Evolutionary conservation across 2,888 invertebrate species (phyloP).

Genomic region (Andrena hattorfiana): DNA sequence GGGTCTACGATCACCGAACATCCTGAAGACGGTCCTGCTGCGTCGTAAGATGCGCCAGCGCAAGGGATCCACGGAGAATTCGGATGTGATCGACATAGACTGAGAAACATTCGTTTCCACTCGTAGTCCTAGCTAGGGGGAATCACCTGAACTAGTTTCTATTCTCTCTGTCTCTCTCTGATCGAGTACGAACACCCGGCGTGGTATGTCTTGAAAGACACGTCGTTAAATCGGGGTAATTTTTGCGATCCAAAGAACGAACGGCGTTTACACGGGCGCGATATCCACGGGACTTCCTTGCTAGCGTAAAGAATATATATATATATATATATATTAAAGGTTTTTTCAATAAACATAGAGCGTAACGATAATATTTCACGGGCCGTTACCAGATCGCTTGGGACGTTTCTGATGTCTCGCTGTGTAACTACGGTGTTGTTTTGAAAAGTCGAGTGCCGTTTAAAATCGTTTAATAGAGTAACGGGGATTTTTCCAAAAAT

Average conservation of each 20-base stretch:
- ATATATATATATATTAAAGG: background rate
- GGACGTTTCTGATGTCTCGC: background rate
- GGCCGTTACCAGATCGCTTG: background rate
- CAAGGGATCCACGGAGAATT: slow-evolving; percentile 78
- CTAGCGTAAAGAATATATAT: background rate
- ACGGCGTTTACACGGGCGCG: background rate
- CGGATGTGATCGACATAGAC: slow-evolving; percentile 73
- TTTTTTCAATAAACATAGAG: background rate
- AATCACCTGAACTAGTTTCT: slow-evolving; percentile 33
- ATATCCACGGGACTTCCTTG: background rate
- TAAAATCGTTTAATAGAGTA: background rate
- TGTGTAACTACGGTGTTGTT: background rate
- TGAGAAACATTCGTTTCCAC: slow-evolving; percentile 61
- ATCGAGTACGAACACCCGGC: slow-evolving; percentile 36
- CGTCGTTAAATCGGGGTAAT: background rate
- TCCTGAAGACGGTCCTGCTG: slow-evolving; percentile 81
- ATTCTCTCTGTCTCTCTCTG: slow-evolving; percentile 21
- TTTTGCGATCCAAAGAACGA: background rate
- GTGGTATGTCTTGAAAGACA: slow-evolving; percentile 54
- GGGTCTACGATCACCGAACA: slow-evolving; percentile 80
- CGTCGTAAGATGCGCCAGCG: slow-evolving; percentile 80
- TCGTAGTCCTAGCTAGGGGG: slow-evolving; percentile 39
- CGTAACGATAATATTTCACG: background rate
- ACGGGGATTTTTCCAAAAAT: background rate
- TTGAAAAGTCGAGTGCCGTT: background rate